Evolutionary conservation across 2,888 invertebrate species (phyloP).

Genomic region (Chamaedrilus cognettii): DNA sequence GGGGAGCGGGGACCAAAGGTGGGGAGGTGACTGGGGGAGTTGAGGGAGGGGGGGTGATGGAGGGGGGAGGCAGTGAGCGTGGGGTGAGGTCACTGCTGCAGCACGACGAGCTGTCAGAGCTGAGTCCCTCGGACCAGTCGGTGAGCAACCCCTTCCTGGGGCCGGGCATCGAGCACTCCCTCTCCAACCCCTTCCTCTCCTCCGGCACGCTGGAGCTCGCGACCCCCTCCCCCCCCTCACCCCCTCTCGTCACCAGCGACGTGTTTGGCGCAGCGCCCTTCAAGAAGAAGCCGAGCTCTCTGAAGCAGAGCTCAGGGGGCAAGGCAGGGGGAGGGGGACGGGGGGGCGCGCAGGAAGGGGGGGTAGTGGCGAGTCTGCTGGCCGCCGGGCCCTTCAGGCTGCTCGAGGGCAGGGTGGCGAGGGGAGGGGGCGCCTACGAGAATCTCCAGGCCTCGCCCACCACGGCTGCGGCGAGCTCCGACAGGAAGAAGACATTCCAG

Average conservation of each 20-base stretch:
- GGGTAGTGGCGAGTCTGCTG: background rate
- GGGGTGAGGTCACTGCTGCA: conserved; percentile 75
- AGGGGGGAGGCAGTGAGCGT: conserved; percentile 76
- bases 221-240: too few relatives aligned
- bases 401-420: background rate
- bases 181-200: too few relatives aligned
- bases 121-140: too few relatives aligned
- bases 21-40: too few relatives aligned
- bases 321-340: background rate
- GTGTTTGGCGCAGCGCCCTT: background rate
- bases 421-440: too few relatives aligned
- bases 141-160: too few relatives aligned
- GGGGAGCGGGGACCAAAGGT: too few relatives aligned
- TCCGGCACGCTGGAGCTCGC: too few relatives aligned
- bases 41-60: conserved; percentile 63
- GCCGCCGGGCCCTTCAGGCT: background rate
- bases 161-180: too few relatives aligned
- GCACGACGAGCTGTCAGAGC: conserved; percentile 71
- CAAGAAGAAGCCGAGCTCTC: background rate
- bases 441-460: too few relatives aligned
- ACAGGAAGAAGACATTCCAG: too few relatives aligned
- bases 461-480: too few relatives aligned
- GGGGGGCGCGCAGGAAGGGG: background rate
- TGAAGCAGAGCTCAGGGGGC: background rate
- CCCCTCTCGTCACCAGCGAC: background rate